Percentiles rank a stretch among this genome's conserved stretches.
Conservation (phyloP, 2,797 vertebrate species). For the Buphagus erythrorhynchus region DNA sequence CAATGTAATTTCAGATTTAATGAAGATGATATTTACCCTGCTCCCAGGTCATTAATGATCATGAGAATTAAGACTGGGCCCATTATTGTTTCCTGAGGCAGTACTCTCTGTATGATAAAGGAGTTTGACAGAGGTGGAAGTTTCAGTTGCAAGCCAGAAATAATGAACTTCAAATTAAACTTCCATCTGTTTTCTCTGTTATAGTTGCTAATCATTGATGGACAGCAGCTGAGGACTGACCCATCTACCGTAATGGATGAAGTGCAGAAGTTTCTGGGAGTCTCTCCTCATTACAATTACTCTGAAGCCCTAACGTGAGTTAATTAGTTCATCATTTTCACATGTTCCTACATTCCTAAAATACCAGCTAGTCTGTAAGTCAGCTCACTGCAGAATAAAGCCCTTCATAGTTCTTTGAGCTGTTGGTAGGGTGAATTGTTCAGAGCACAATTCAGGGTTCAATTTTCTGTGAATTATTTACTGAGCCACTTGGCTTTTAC, state of each 20-base stretch:
- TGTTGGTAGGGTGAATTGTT: background rate
- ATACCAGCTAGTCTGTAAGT: background rate
- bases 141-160: background rate
- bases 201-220: conserved; percentile 93
- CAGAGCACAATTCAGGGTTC: background rate
- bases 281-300: conserved; percentile 94
- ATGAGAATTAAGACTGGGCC: background rate
- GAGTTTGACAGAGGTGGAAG: background rate
- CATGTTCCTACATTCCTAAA: background rate
- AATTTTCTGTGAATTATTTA: background rate
- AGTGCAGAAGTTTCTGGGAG: conserved; percentile 94
- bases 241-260: conserved; percentile 94
- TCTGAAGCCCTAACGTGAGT: conserved; percentile 95
- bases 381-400: background rate
- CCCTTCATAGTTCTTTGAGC: background rate
- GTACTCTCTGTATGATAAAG: background rate
- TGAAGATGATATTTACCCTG: background rate
- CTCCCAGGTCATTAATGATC: background rate
- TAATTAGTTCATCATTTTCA: background rate
- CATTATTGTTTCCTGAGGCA: background rate
- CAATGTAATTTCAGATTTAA: conserved; percentile 13
- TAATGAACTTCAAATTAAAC: background rate
- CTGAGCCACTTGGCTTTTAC: background rate
- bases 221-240: conserved; percentile 92
- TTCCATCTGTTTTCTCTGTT: conserved; percentile 8